These are phyloP conservation scores for Poecilia picta DNA, from an alignment of 2,797 vertebrate species.

Conservation along the genomic window DNA sequence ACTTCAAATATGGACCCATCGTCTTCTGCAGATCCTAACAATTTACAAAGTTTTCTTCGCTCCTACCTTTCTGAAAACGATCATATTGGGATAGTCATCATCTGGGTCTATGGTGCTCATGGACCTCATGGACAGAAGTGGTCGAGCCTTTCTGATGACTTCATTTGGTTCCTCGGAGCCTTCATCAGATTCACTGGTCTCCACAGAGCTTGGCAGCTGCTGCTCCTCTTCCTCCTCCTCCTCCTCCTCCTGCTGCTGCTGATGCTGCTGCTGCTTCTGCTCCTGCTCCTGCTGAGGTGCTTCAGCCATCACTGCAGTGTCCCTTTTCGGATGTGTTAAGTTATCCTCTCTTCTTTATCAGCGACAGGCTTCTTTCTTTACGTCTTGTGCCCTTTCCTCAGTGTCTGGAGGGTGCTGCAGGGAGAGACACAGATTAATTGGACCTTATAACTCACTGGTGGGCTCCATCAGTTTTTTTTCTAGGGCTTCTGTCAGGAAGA, in stretches of 20 bases:
- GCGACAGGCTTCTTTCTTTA: slow-evolving; percentile 16
- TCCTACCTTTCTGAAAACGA: slow-evolving; percentile 97
- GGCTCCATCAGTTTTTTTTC: slow-evolving; percentile 25
- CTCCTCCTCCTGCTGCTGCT: slow-evolving; percentile 32
- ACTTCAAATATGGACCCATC: too few relatives aligned
- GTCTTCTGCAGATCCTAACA: too few relatives aligned
- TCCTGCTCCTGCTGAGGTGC: slow-evolving; percentile 60
- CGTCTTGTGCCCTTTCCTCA: slow-evolving; percentile 32
- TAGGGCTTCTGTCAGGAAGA: slow-evolving; percentile 45
- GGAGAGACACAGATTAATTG: slow-evolving; percentile 44
- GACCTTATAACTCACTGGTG: slow-evolving; percentile 27
- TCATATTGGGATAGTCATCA: slow-evolving; percentile 95
- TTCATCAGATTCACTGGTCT: slow-evolving; percentile 34
- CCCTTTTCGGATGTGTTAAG: slow-evolving; percentile 15
- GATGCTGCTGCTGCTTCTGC: slow-evolving; percentile 34
- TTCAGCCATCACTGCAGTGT: slow-evolving; percentile 66
- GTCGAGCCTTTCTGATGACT: slow-evolving; percentile 26
- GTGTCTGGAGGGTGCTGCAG: slow-evolving; percentile 29
- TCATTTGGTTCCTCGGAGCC: slow-evolving; percentile 50
- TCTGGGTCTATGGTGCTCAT: slow-evolving; percentile 82
- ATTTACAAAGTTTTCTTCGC: not conserved
- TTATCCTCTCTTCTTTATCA: slow-evolving; percentile 51
- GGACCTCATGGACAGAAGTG: slow-evolving; percentile 70
- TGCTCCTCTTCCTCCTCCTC: slow-evolving; percentile 22
- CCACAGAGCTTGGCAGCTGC: slow-evolving; percentile 32